phyloP scores from a whole-genome alignment of 2,113 vertebrate genomes.

The Ammodytes marinus region DNA sequence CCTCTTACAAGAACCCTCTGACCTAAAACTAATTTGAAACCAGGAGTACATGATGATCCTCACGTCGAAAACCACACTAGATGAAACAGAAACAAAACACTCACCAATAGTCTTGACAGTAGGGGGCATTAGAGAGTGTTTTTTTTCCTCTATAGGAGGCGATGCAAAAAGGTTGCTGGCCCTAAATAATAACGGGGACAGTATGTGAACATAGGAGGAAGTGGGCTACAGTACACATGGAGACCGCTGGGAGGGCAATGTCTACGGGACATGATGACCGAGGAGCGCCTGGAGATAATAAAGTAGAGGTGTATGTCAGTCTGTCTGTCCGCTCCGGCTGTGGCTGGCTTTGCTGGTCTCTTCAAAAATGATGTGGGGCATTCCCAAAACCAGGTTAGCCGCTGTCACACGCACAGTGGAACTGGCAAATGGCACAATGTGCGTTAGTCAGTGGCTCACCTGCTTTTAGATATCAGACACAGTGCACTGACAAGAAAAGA shows the following conservation, averaged over 20 bases:
- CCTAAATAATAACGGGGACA: constrained; percentile 48
- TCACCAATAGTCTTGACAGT: constrained; percentile 41
- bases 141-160: constrained; percentile 14
- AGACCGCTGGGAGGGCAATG: constrained; percentile 46
- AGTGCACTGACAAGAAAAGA: not conserved
- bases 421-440: constrained; percentile 94
- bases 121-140: constrained; percentile 22
- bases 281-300: constrained; percentile 12
- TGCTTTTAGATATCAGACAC: constrained; percentile 88
- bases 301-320: not conserved
- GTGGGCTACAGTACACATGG: constrained; percentile 56
- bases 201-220: constrained; percentile 50
- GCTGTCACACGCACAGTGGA: constrained; percentile 99
- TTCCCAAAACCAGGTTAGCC: constrained; percentile 99
- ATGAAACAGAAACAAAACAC: constrained; percentile 57
- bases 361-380: constrained; percentile 58
- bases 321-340: constrained; percentile 48
- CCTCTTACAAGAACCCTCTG: constrained; percentile 1
- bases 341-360: constrained; percentile 28
- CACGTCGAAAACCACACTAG: not conserved
- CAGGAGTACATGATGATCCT: not conserved
- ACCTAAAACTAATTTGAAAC: constrained; percentile 17
- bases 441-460: constrained; percentile 99
- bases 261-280: constrained; percentile 31
- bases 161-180: constrained; percentile 18